These are phyloP conservation scores for Halisarca cf. caerulea DNA, from an alignment of 37 sponge, comb jelly and placozoan species.

Conservation along the genomic window DNA sequence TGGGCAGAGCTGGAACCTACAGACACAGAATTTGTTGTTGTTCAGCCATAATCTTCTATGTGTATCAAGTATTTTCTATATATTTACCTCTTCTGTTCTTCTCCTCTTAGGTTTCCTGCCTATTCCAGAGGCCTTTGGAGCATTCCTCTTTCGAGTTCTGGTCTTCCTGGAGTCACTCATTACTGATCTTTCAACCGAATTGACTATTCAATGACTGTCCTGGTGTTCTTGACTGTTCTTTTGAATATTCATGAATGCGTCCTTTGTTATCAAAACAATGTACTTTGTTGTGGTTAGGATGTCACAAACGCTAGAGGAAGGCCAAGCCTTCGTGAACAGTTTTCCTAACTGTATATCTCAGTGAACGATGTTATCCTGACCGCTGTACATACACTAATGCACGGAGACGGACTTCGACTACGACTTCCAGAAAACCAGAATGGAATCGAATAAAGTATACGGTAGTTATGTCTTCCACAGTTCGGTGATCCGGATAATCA, in stretches of 20 bases:
- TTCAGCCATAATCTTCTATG: neutral
- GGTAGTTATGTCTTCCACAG: neutral
- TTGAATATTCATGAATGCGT: too few relatives aligned
- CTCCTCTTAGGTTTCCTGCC: neutral
- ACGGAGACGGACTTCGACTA: neutral
- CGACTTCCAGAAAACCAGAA: neutral
- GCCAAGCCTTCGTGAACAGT: neutral
- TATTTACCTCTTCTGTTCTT: neutral
- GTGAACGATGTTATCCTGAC: neutral
- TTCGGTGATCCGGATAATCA: too few relatives aligned
- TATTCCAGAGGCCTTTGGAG: too few relatives aligned
- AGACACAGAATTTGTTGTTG: neutral
- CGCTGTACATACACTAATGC: neutral
- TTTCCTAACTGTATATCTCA: neutral
- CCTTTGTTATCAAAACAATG: too few relatives aligned
- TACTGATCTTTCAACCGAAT: neutral
- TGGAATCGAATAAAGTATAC: neutral
- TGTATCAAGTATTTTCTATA: neutral
- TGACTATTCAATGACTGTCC: too few relatives aligned
- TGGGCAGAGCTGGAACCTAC: neutral
- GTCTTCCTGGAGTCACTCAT: neutral
- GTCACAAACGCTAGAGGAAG: neutral
- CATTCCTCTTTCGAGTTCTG: too few relatives aligned
- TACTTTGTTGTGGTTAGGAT: neutral
- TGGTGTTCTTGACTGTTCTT: too few relatives aligned